Conservation (phyloP, 2,113 vertebrate genomes). For the Paralichthys olivaceus region DNA sequence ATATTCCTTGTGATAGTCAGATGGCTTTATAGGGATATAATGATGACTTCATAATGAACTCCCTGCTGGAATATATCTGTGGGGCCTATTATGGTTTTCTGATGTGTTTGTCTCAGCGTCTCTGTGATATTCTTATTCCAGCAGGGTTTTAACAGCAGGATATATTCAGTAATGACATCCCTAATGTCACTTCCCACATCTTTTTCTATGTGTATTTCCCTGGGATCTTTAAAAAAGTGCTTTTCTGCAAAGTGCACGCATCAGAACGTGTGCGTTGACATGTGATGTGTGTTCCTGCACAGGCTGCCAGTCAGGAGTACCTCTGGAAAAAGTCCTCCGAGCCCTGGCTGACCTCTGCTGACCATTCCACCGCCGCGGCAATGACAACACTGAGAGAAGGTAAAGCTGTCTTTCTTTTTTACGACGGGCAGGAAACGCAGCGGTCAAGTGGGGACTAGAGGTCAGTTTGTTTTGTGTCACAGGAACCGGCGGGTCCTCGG, state of each 20-base stretch:
- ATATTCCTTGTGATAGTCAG: neutral
- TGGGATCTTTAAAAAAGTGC: neutral
- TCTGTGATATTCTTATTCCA: constrained; percentile 10
- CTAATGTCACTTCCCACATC: no score
- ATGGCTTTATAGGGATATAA: neutral
- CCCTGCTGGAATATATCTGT: no score
- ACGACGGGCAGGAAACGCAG: no score
- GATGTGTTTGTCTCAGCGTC: neutral
- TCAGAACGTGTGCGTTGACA: neutral
- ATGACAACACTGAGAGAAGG: constrained; percentile 86
- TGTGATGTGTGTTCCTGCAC: constrained; percentile 34
- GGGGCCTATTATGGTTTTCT: neutral
- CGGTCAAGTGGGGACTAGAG: neutral
- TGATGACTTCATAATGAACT: no score
- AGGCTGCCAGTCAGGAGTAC: constrained; percentile 85
- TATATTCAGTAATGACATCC: neutral
- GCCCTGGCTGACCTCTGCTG: constrained; percentile 87
- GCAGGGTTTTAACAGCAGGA: neutral
- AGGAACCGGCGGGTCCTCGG: constrained; percentile 85
- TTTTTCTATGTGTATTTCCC: neutral
- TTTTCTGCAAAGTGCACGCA: neutral
- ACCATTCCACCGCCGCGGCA: constrained; percentile 88
- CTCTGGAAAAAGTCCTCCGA: constrained; percentile 87
- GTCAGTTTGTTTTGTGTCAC: constrained; percentile 15
- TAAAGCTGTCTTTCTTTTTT: constrained; percentile 63